Evolutionary conservation across 2,113 vertebrate genomes (phyloP).

Genomic region (Scortum barcoo): DNA sequence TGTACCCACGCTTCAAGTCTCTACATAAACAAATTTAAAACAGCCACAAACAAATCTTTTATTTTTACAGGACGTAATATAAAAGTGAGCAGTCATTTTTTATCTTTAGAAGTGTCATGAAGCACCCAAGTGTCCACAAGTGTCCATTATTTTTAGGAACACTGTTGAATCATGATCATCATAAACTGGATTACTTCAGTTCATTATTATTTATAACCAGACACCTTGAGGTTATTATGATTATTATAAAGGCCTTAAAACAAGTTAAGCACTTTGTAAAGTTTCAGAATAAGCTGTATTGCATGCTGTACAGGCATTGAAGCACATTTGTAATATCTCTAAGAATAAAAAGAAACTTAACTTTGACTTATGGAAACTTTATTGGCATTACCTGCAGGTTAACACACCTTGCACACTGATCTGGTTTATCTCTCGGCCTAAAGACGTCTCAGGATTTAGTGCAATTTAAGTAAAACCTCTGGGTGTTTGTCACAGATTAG

Average conservation of each 20-base stretch:
- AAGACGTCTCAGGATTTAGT: neutral
- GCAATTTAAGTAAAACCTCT: neutral
- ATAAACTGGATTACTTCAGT: neutral
- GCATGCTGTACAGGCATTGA: neutral
- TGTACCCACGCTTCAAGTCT: neutral
- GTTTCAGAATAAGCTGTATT: neutral
- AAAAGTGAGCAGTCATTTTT: neutral
- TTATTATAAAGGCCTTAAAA: neutral
- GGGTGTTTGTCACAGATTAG: neutral
- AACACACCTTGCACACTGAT: neutral
- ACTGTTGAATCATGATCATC: too few relatives aligned
- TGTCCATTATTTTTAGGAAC: neutral
- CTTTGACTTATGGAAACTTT: neutral
- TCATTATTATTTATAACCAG: neutral
- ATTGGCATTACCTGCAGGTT: neutral
- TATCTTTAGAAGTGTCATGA: neutral
- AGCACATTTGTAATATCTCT: neutral
- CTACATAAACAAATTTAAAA: neutral
- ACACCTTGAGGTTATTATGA: neutral
- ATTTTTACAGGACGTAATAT: neutral
- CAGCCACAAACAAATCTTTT: neutral
- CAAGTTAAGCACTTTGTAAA: neutral
- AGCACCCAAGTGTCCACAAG: too few relatives aligned
- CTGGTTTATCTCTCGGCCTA: neutral
- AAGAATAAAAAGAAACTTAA: too few relatives aligned